Evolutionary conservation across 2,113 vertebrate species (phyloP), one percentile per base, ranked within the genome.

Genomic region (Pituophis catenifer): DNA sequence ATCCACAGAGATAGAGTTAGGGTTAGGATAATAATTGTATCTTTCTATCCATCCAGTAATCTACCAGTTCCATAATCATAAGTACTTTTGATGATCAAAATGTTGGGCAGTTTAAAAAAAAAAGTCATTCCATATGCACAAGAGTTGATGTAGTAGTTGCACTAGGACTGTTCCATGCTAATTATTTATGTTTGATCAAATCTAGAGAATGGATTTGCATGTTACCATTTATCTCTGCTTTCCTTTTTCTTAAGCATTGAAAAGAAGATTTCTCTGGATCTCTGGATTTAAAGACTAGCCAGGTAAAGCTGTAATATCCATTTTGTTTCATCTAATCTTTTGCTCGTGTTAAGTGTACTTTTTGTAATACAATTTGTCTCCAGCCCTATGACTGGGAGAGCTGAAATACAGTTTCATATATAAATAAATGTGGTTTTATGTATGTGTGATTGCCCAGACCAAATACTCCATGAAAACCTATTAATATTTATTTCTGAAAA

Each of bases 401-500:
- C 75, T 53, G 48, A 62, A 90, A 17, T 86, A 21, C 55, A 93
- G 7, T 65, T 86, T 33, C 48, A 86, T 54, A 17, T 29, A 90
- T 62, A 90, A 44, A 92, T 55, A 89, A 57, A 62, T 62, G 15
- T 62, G 86, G 19, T 44, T 87, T 70, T 33, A 70, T 70, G 29
- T 70, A 70, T 65, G 55, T 48, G 52, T 86, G 33, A 44, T 52
- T 48, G 62, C 70, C 15, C n/a, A 57, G 81, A 81, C 26, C 85
- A 59, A 53, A 89, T 33, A 86, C 38, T 86, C 88, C 57, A 90
- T 90, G 88, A 53, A 87, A 90, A 54, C 3, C 55, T 81, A 90
- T 88, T 65, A 52, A 88, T 54, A 90, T 58, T 85, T 91, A 85
- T 81, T 52, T 89, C 75, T 93, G 94, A 97, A 94, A 65, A 44